A percentile compares a stretch with the other conserved stretches of the same genome.
Conservation (phyloP, 2,888 invertebrate genomes). For the Euplagia quadripunctaria region DNA sequence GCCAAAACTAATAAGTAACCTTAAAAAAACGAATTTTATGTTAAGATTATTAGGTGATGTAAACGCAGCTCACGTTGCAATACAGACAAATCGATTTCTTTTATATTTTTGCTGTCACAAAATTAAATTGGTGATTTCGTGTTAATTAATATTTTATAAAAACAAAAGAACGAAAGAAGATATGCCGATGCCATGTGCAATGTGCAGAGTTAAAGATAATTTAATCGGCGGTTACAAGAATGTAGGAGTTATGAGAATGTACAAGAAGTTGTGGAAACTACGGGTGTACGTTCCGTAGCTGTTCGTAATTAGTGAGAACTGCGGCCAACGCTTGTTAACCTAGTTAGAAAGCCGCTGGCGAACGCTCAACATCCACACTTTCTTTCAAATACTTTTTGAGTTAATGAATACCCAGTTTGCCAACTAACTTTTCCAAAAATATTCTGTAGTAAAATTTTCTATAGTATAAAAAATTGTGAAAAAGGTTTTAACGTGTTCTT, state of each 20-base stretch:
- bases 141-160: too few species aligned
- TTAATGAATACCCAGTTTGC: constrained; percentile 55
- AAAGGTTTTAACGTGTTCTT: not conserved
- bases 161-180: too few species aligned
- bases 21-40: too few species aligned
- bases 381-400: constrained; percentile 61
- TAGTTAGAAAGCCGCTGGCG: constrained; percentile 62
- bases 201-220: too few species aligned
- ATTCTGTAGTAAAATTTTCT: constrained; percentile 17
- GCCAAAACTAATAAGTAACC: too few species aligned
- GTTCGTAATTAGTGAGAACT: constrained; percentile 66
- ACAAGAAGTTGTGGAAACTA: constrained; percentile 55
- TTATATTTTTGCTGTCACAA: not conserved
- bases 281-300: constrained; percentile 46
- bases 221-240: constrained; percentile 47
- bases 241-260: constrained; percentile 36
- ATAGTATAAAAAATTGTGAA: not conserved
- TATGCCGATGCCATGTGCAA: not conserved
- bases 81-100: too few species aligned
- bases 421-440: constrained; percentile 32
- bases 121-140: not conserved
- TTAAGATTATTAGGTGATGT: too few species aligned
- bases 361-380: constrained; percentile 46
- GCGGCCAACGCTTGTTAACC: constrained; percentile 66
- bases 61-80: too few species aligned